Evolutionary conservation across 2,888 invertebrate genomes (phyloP), one percentile per base, ranked within the genome.

Genomic region (Leucania comma): DNA sequence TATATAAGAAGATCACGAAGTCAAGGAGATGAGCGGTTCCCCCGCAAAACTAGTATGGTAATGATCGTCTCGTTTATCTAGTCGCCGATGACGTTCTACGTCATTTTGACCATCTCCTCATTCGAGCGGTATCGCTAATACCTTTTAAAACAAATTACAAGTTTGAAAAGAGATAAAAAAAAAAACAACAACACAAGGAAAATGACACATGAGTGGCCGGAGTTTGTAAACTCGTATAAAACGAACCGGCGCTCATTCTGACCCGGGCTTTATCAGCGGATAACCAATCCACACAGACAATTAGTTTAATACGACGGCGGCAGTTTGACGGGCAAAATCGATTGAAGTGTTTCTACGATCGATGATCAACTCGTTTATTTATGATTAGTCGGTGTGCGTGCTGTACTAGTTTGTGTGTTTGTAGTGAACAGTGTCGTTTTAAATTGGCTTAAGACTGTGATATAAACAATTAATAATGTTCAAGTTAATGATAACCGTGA

Each of bases 41-140:
- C 88, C 83, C 79, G 84, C 75, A 65, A 68, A 87, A 87, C 89
- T 83, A 83, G 88, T 89, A 87, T 86, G 84, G 60, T 85, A 87
- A 87, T 85, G 72, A 81, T 74, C 59, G 74, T 66, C 76, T 86
- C 69, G 77, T 81, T 85, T 85, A 85, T 83, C 86, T 80, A 83
- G 78, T 81, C 76, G 76, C 66, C 75, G 82, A 78, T 82, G 83
- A 87, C 78, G 72, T 56, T 62, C 68, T 66, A 73, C 75, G 83
- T 83, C 81, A 83, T 56, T 75, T 72, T n/a, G 76, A 78, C 68
- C 78, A 82, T 76, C 75, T 82, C 66, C 67, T 75, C 76, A 63
- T 67, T 48, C 64, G 57, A 79, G 70, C 69, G 66, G 72, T 82
- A 75, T 63, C 79, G 56, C 58, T 70, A 72, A 80, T 72, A 66